These are phyloP conservation scores for Leucophora obtusa DNA, from an alignment of 2,888 invertebrate species.

Conservation along the genomic window DNA sequence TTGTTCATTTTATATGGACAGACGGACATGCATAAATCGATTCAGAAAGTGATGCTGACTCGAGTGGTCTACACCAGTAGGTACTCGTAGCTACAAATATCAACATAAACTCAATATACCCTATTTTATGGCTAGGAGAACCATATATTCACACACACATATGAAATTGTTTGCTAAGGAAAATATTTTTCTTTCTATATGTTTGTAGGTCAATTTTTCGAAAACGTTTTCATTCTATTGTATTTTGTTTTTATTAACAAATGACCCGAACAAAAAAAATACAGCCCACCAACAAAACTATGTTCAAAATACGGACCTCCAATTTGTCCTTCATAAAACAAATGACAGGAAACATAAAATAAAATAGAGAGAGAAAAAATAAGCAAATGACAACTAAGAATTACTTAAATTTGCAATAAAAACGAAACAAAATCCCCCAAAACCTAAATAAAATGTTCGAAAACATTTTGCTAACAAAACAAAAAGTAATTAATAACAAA, in stretches of 20 bases:
- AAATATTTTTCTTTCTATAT: slow-evolving; percentile 65
- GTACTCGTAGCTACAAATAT: too few relatives aligned
- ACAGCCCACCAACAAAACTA: background rate
- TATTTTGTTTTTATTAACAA: slow-evolving; percentile 29
- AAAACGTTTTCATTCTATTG: slow-evolving; percentile 21
- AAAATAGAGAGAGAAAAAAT: background rate
- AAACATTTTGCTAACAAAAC: slow-evolving; percentile 53
- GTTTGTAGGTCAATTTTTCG: slow-evolving; percentile 70
- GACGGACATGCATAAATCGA: too few relatives aligned
- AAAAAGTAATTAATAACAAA: slow-evolving; percentile 66
- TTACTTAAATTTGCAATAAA: slow-evolving; percentile 1
- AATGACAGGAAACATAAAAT: background rate
- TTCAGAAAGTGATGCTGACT: too few relatives aligned
- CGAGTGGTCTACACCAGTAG: too few relatives aligned
- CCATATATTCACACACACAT: background rate
- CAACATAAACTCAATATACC: too few relatives aligned
- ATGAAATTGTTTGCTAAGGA: background rate
- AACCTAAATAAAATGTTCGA: background rate
- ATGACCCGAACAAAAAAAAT: background rate
- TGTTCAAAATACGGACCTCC: background rate
- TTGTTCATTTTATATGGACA: too few relatives aligned
- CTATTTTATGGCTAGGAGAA: too few relatives aligned
- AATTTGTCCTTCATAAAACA: background rate
- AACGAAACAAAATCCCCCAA: background rate
- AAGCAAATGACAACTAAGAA: slow-evolving; percentile 51